Percentiles rank a stretch among this genome's conserved stretches.
phyloP scores from a whole-genome alignment of 2,888 invertebrate species.

The Erebia palarica region DNA sequence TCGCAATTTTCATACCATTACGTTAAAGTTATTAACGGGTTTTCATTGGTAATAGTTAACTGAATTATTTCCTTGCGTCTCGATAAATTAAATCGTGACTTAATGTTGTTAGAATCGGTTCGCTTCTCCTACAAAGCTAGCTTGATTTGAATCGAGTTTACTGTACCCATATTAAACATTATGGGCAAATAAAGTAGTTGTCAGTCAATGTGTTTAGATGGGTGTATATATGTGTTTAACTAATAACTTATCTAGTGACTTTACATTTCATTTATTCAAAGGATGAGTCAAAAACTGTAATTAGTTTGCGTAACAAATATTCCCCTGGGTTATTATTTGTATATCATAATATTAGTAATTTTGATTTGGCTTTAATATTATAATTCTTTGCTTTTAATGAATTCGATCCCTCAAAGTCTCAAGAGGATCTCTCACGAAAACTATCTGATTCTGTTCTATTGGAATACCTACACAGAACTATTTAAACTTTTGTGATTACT shows the following conservation, averaged over 20 bases:
- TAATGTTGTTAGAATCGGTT: constrained; percentile 22
- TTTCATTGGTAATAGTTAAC: constrained; percentile 4
- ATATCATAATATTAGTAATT: not conserved
- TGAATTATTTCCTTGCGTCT: constrained; percentile 18
- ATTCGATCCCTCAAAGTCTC: not conserved
- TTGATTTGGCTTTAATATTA: constrained; percentile 6
- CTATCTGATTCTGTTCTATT: not conserved
- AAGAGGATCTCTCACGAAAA: constrained; percentile 2
- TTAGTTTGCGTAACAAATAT: not conserved
- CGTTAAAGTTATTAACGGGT: not conserved
- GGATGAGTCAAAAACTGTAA: not conserved
- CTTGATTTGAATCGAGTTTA: constrained; percentile 4
- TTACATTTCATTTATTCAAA: no score
- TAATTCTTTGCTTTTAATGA: constrained; percentile 3
- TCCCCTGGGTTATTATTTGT: constrained; percentile 3
- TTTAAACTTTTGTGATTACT: constrained; percentile 4
- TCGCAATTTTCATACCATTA: constrained; percentile 14
- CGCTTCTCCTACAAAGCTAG: not conserved
- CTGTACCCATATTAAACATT: constrained; percentile 1
- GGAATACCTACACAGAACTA: constrained; percentile 7
- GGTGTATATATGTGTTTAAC: no score
- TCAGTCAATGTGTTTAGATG: not conserved
- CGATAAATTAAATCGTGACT: constrained; percentile 15
- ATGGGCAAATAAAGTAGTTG: not conserved
- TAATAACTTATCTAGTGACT: no score